Percentiles rank a stretch among this genome's conserved stretches.
Conservation (phyloP, 2,113 vertebrate genomes). For the Epinephelus moara region DNA sequence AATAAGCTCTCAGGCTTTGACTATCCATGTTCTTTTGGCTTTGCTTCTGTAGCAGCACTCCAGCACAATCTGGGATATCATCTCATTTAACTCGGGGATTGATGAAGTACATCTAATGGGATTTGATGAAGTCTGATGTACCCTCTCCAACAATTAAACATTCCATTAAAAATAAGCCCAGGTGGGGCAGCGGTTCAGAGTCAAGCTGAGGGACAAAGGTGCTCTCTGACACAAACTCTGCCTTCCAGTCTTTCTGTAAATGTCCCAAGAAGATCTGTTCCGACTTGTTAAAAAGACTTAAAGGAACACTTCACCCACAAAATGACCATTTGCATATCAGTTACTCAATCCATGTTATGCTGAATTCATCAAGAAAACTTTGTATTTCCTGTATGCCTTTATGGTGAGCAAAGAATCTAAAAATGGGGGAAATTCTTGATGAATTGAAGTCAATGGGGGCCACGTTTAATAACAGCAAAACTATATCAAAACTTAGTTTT, state of each 20-base stretch:
- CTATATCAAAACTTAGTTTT: too few species aligned
- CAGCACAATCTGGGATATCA: constrained; percentile 66
- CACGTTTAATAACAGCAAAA: too few species aligned
- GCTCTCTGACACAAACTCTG: not conserved
- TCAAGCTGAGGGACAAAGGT: not conserved
- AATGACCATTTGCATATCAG: too few species aligned
- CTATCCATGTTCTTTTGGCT: constrained; percentile 63
- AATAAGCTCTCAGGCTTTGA: constrained; percentile 66
- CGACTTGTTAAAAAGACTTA: not conserved
- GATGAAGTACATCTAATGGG: constrained; percentile 67
- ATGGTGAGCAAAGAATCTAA: too few species aligned
- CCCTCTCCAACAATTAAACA: constrained; percentile 55
- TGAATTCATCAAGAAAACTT: too few species aligned
- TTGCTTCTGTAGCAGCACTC: constrained; percentile 36
- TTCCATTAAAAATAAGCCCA: constrained; percentile 28
- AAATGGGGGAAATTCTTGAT: too few species aligned
- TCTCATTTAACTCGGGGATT: constrained; percentile 64
- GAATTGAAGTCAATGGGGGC: too few species aligned
- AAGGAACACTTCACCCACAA: too few species aligned
- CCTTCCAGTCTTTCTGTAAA: not conserved
- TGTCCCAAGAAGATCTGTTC: not conserved
- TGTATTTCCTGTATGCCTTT: too few species aligned
- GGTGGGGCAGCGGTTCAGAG: not conserved
- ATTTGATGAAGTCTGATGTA: constrained; percentile 66
- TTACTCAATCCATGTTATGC: too few species aligned